Base-by-base conservation (phyloP, 37 sponge, comb jelly and placozoan species). In the Petrosia ficiformis region DNA sequence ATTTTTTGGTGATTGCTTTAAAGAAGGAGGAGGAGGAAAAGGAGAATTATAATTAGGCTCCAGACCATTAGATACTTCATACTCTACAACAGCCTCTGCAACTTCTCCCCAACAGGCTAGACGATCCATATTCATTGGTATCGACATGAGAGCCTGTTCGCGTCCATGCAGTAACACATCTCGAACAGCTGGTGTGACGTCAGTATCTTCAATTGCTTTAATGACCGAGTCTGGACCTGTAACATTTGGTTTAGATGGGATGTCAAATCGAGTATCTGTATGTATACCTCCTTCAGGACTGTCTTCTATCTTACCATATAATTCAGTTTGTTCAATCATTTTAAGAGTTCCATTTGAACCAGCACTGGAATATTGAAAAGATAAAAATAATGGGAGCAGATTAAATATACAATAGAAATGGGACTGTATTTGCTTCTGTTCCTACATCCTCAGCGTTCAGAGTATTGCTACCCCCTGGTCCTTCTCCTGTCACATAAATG, bases 261-360 rank as follows among this genome's bases (percentile, higher is more conserved):
- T 68, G 34, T 31, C n/a, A 2, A 82, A 38, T 4, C 41, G 68
- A 61, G 25, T 26, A 29, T 61, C 63, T 26, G 63, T 29, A 61
- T 42, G 65, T 5, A 77, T 30, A 11, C 65, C 52, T n/a, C 28
- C 31, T 4, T 30, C 34, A 30, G 34, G 3, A 39, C 36, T 33
- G 68, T 14, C 1, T 19, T 29, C 67, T 59, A 16, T 41, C 5
- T 14, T 48, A 48, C 31, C 58, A 72, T 82, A 87, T 38, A 81
- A 30, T 68, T 87, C 82, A 24, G 61, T 81, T n/a, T 82, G 88
- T 40, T 87, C 88, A 21, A 87, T 82, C 68, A 77, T 65, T 8
- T 72, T 71, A 1, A 87, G 11, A 0, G 44, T 11, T 5, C 74
- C 78, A 11, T 60, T 78, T n/a, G 22, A 11, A 26, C 28, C 28